Base-by-base conservation (phyloP, 2,113 vertebrate species). In the Actenoides lindsayi region DNA sequence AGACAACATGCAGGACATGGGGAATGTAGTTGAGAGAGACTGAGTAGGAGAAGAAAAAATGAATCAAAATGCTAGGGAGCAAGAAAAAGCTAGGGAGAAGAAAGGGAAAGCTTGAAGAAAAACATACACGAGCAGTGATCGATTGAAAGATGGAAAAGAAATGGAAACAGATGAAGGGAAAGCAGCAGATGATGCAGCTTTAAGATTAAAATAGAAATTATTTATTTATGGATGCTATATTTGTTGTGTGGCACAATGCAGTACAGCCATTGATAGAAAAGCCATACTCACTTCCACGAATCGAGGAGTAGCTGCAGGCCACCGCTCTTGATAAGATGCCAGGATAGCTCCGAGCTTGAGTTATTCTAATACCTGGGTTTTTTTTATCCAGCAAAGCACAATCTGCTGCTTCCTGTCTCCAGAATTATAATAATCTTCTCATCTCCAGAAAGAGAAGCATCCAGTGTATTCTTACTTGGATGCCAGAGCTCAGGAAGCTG, bases 281-380 rank as follows among this genome's bases (percentile, higher is more conserved):
- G 27, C 50, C 51, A 27, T 3, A 8, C 33, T 16, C 3, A 14
- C 13, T 11, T 21, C 6, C 24, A 54, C 1, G 0, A 75, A 81
- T 39, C 17, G 1, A 9, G 2, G 41, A 62, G 70, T 5, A 83
- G 48, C 9, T 71, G 37, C 27, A 76, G 60, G 75, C 20, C 50
- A 54, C 9, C 11, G 11, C 39, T 51, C 51, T 35, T 31, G 10
- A 50, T 39, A 35, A 54, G n/a, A 48, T 7, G 28, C 53, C 92
- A 68, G 7, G 0, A 2, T 23, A 28, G 59, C 54, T 67, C 59
- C 78, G 19, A 42, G 11, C 20, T 20, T 67, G 51, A 51, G 62
- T 35, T 27, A 6, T 1, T 21, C 8, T 31, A 56, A 70, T 20
- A 71, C 65, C 50, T 44, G 37, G 37, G 37, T 13, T 41, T 41